phyloP scores from a whole-genome alignment of 2,797 vertebrate genomes.

The Anguilla anguilla region DNA sequence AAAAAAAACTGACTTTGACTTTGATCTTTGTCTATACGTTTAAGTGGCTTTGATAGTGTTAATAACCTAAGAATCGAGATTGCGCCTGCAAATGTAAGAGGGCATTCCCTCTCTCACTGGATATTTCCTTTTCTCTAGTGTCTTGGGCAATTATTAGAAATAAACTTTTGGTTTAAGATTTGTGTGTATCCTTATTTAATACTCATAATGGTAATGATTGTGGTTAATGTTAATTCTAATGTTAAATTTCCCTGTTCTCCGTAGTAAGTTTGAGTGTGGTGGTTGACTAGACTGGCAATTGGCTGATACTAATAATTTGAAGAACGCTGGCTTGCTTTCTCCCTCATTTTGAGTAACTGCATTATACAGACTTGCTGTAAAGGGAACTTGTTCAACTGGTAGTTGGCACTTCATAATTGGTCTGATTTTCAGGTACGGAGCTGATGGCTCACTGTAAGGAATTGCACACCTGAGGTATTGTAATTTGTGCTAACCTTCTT shows the following conservation, averaged over 20 bases:
- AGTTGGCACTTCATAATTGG: background rate
- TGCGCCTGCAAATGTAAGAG: conserved; percentile 54
- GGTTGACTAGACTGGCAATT: background rate
- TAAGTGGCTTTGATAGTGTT: conserved; percentile 46
- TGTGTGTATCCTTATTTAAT: conserved; percentile 41
- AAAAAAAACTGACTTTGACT: conserved; percentile 51
- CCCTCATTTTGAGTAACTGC: background rate
- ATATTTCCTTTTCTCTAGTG: conserved; percentile 57
- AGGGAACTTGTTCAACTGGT: background rate
- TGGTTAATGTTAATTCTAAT: background rate
- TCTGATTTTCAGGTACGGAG: background rate
- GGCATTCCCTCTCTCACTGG: conserved; percentile 46
- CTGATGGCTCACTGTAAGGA: background rate
- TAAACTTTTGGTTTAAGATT: conserved; percentile 70
- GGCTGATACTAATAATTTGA: background rate
- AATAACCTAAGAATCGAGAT: conserved; percentile 42
- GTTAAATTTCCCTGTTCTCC: background rate
- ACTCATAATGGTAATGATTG: background rate
- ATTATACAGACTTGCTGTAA: background rate
- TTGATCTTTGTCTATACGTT: conserved; percentile 51
- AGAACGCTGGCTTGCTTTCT: conserved; percentile 10
- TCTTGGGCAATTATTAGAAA: conserved; percentile 69
- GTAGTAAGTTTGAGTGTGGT: background rate
- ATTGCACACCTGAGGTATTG: background rate
- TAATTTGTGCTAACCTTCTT: background rate